Base-by-base conservation (phyloP, 2,888 invertebrate genomes). In the Fragum whitleyi region DNA sequence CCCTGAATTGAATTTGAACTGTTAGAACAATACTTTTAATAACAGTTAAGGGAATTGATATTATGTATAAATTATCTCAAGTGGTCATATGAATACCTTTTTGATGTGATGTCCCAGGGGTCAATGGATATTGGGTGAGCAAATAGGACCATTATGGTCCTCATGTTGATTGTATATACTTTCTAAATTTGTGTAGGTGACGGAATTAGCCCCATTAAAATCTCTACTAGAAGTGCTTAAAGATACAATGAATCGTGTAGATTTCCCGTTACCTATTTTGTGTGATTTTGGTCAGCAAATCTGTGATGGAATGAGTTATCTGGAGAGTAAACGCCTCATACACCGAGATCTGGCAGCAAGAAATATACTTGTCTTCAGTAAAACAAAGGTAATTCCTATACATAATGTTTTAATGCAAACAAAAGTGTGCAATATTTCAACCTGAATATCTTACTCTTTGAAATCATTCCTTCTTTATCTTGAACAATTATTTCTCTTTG, bases 311-410 rank as follows among this genome's bases (percentile, higher is more conserved):
- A 99, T 99, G 99, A 96, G 97, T 93, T 99, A 99, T 95, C 95
- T 99, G 88, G 99, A 99, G 95, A 96, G 96, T 84, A 98, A 98
- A 95, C 96, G 99, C 94, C 96, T 99, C 91, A 99, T 99, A 92
- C 99, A 99, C 95, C 96, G 99, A 90, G 99, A 99, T 94, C 95
- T 99, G 92, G 99, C 99, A 2, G 99, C 99, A 39, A 95, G 99
- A 89, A 99, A 99, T 95, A 98, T 99, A 90, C 96, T 99, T 89
- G 99, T 99, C 0, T 99, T 99, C 94, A 97, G 97, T 80, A 98
- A 98, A 94, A 97, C 98, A 92, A 97, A 97, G 95, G 98, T 95
- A 79, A 83, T n/a, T n/a, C n/a, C n/a, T n/a, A n/a, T n/a, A n/a
- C n/a, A n/a, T n/a, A n/a, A n/a, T n/a, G n/a, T n/a, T 89, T 42